Percentiles rank a stretch among this genome's conserved stretches.
These are phyloP conservation scores for Eupristina koningsbergeri DNA, from an alignment of 1,140 invertebrate genomes.

Conservation along the genomic window DNA sequence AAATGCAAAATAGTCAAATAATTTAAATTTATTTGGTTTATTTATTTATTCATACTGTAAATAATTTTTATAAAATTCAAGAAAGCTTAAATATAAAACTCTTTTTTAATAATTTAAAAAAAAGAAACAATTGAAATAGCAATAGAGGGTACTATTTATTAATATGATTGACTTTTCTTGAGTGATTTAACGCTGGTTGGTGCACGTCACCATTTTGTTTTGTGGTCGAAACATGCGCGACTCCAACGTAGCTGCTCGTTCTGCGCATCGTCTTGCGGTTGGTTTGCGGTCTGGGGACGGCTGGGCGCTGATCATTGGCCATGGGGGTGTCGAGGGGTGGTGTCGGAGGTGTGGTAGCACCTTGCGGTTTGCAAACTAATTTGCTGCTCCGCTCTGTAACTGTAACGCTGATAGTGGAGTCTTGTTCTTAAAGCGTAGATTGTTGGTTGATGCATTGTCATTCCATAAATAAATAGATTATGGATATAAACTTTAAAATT, in stretches of 20 bases:
- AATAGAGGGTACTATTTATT: not conserved
- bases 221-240: conserved; percentile 67
- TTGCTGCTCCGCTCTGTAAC: conserved; percentile 58
- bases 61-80: too few relatives aligned
- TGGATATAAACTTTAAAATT: too few relatives aligned
- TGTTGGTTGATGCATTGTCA: too few relatives aligned
- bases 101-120: not conserved
- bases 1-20: too few relatives aligned
- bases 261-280: conserved; percentile 75
- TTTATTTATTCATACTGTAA: too few relatives aligned
- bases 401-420: conserved; percentile 47
- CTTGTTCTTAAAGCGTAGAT: too few relatives aligned
- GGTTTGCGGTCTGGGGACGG: conserved; percentile 72
- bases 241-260: conserved; percentile 64
- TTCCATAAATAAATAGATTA: too few relatives aligned
- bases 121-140: not conserved
- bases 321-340: conserved; percentile 69
- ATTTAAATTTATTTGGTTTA: too few relatives aligned
- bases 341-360: conserved; percentile 73
- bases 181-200: not conserved
- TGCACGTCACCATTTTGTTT: conserved; percentile 71
- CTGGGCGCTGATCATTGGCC: conserved; percentile 73
- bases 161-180: not conserved
- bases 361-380: conserved; percentile 73
- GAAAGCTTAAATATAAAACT: not conserved